Percentiles rank a stretch among this genome's conserved stretches.
Conservation (phyloP, 2,888 invertebrate genomes). For the Bedellia somnulentella region DNA sequence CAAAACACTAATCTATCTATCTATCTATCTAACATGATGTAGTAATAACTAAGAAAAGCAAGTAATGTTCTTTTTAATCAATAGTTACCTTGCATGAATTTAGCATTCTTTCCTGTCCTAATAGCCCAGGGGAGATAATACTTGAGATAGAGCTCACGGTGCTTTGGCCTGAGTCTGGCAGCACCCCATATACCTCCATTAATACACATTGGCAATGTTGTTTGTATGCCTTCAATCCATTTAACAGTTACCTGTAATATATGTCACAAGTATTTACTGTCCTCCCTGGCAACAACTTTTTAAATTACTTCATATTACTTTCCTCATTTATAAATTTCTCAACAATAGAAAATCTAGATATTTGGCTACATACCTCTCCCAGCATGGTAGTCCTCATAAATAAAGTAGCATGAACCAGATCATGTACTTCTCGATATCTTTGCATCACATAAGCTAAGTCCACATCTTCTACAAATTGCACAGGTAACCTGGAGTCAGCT, state of each 20-base stretch:
- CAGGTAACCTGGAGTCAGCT: slow-evolving; percentile 87
- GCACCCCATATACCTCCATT: slow-evolving; percentile 93
- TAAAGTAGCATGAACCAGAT: slow-evolving; percentile 88
- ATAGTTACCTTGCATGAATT: slow-evolving; percentile 78
- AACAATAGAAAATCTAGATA: too few relatives aligned
- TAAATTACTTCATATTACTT: too few relatives aligned
- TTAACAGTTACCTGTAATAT: slow-evolving; percentile 84
- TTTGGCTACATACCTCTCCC: slow-evolving; percentile 64
- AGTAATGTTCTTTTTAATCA: too few relatives aligned
- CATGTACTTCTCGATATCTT: slow-evolving; percentile 95
- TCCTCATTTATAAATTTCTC: too few relatives aligned
- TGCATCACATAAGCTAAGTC: slow-evolving; percentile 96
- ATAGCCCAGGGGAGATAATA: slow-evolving; percentile 88
- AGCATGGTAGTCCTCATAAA: slow-evolving; percentile 95
- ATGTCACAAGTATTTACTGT: neutral
- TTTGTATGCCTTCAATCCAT: slow-evolving; percentile 97
- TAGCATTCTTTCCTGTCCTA: slow-evolving; percentile 71
- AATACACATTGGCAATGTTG: slow-evolving; percentile 93
- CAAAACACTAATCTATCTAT: too few relatives aligned
- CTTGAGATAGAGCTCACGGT: slow-evolving; percentile 74
- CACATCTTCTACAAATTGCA: slow-evolving; percentile 88
- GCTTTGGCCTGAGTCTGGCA: slow-evolving; percentile 80
- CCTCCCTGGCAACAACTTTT: too few relatives aligned
- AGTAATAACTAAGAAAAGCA: too few relatives aligned
- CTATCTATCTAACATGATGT: too few relatives aligned